Evolutionary conservation across 2,888 invertebrate genomes (phyloP).

Genomic region (Colletes collaris): DNA sequence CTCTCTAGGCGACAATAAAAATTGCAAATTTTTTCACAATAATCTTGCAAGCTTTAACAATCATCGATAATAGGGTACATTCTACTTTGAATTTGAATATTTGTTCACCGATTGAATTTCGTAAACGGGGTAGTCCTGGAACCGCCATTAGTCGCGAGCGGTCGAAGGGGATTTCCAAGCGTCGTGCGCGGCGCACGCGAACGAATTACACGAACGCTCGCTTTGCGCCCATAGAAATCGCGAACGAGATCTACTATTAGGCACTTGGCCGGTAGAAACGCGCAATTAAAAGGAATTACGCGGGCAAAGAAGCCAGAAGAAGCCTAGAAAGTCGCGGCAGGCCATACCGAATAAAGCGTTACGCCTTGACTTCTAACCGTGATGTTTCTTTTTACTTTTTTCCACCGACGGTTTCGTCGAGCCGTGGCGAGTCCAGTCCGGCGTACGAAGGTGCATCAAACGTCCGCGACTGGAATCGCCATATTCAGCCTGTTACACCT

Average conservation of each 20-base stretch:
- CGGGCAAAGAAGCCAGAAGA: constrained; percentile 8
- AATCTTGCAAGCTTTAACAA: no score
- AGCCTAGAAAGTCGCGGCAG: constrained; percentile 50
- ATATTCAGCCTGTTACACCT: constrained; percentile 57
- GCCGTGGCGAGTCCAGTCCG: constrained; percentile 24
- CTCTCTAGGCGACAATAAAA: no score
- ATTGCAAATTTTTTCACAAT: no score
- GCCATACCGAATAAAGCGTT: constrained; percentile 62
- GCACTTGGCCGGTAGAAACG: constrained; percentile 20
- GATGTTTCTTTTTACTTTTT: neutral
- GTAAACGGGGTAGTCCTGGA: no score
- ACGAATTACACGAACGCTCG: neutral
- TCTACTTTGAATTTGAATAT: no score
- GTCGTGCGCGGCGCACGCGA: no score
- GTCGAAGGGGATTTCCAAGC: no score
- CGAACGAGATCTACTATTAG: neutral
- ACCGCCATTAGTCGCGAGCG: no score
- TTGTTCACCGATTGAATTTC: no score
- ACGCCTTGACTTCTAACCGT: constrained; percentile 49
- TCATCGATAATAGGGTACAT: no score
- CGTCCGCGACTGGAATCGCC: constrained; percentile 46
- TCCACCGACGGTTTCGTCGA: no score
- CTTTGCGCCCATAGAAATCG: neutral
- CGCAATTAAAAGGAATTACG: constrained; percentile 45
- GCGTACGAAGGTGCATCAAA: constrained; percentile 48